Evolutionary conservation across 2,888 invertebrate species (phyloP).

Genomic region (Gasteruption jaculator): DNA sequence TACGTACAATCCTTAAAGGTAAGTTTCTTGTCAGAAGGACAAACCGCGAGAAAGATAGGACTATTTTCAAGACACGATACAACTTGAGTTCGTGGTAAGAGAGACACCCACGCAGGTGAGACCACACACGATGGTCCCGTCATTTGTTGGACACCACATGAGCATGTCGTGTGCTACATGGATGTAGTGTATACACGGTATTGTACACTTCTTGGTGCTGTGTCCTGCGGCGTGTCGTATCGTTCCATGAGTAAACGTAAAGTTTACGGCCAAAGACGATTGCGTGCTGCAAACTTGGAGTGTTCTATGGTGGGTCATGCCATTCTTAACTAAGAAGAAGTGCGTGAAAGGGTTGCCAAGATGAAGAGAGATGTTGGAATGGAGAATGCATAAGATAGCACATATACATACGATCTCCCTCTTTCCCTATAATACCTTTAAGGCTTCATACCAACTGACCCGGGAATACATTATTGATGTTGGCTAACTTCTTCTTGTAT

Average conservation of each 20-base stretch:
- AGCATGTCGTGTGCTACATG: slow-evolving; percentile 41
- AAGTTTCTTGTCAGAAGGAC: too few species aligned
- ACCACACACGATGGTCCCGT: slow-evolving; percentile 49
- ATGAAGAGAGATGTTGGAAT: too few species aligned
- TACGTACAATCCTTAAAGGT: too few species aligned
- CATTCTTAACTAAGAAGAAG: too few species aligned
- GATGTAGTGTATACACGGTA: slow-evolving; percentile 35
- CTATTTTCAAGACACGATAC: background rate
- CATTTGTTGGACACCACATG: slow-evolving; percentile 48
- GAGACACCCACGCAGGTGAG: slow-evolving; percentile 46
- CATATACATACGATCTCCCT: too few species aligned
- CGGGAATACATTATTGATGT: slow-evolving; percentile 30
- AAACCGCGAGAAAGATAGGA: background rate
- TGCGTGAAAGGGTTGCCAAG: too few species aligned
- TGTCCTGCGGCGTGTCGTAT: slow-evolving; percentile 41
- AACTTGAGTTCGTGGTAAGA: slow-evolving; percentile 21
- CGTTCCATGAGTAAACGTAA: slow-evolving; percentile 23
- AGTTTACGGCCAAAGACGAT: slow-evolving; percentile 41
- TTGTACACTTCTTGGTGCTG: slow-evolving; percentile 43
- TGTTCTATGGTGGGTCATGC: too few species aligned
- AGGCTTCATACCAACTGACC: too few species aligned
- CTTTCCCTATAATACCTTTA: too few species aligned
- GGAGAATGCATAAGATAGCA: too few species aligned
- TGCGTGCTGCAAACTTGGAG: too few species aligned
- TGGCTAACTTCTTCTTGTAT: too few species aligned